Percentiles rank a stretch among this genome's conserved stretches.
Conservation (phyloP, 2,888 invertebrate species). For the Clistopyga incitator region DNA sequence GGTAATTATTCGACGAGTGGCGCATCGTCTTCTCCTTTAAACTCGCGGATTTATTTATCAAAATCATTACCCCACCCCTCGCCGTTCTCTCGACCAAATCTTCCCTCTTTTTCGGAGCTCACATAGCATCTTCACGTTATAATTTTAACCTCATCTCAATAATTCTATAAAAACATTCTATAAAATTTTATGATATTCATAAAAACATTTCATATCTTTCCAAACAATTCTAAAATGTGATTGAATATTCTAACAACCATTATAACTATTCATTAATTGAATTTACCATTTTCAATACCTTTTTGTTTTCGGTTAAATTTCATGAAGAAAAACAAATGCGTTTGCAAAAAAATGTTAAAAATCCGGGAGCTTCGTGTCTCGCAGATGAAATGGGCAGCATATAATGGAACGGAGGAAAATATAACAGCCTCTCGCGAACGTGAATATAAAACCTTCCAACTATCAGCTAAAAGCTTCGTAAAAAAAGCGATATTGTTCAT, state of each 20-base stretch:
- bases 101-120: background rate
- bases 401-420: background rate
- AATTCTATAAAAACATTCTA: background rate
- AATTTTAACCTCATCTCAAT: background rate
- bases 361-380: background rate
- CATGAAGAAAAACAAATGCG: background rate
- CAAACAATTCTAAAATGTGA: no score
- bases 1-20: conserved; percentile 52
- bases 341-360: background rate
- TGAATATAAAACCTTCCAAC: conserved; percentile 27
- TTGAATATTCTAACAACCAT: no score
- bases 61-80: no score
- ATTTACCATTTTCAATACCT: no score
- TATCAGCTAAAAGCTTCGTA: conserved; percentile 18
- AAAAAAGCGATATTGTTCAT: conserved; percentile 45
- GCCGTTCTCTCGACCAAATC: background rate
- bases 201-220: no score
- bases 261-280: no score
- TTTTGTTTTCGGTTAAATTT: no score
- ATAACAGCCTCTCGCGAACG: conserved; percentile 5
- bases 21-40: background rate
- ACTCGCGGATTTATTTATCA: conserved; percentile 9
- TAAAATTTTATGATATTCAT: no score
- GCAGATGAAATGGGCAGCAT: background rate
- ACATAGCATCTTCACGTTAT: background rate